Evolutionary conservation across 2,888 invertebrate genomes (phyloP).

Genomic region (Melipona beecheii): DNA sequence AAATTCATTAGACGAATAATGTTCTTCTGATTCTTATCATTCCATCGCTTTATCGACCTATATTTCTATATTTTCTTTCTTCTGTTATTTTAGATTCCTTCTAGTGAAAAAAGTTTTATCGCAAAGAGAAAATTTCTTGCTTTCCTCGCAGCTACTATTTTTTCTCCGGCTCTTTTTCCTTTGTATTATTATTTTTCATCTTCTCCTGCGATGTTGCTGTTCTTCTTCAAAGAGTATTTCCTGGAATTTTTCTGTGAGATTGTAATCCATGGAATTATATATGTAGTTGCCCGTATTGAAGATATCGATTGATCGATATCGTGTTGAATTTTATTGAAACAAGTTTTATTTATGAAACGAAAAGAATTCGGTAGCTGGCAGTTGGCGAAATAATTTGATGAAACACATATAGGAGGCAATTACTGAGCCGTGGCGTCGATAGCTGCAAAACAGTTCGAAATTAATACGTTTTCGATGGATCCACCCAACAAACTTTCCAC

Average conservation of each 20-base stretch:
- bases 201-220: neutral
- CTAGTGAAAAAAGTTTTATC: neutral
- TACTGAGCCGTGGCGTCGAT: neutral
- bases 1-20: no score
- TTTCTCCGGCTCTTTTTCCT: neutral
- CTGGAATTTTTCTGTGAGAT: neutral
- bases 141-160: neutral
- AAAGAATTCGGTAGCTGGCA: neutral
- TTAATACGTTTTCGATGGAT: conserved; percentile 1
- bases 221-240: neutral
- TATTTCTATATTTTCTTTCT: neutral
- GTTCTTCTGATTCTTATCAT: no score
- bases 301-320: neutral
- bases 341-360: neutral
- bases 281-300: no score
- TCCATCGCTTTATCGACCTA: neutral
- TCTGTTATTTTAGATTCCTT: neutral
- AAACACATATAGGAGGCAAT: conserved; percentile 9
- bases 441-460: conserved; percentile 4
- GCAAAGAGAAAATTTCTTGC: neutral
- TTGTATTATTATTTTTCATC: neutral
- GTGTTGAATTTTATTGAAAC: neutral
- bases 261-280: neutral
- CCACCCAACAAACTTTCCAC: conserved; percentile 5
- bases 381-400: neutral